These are phyloP conservation scores for Linyphia triangularis DNA, from an alignment of 2,888 invertebrate genomes.

Conservation along the genomic window DNA sequence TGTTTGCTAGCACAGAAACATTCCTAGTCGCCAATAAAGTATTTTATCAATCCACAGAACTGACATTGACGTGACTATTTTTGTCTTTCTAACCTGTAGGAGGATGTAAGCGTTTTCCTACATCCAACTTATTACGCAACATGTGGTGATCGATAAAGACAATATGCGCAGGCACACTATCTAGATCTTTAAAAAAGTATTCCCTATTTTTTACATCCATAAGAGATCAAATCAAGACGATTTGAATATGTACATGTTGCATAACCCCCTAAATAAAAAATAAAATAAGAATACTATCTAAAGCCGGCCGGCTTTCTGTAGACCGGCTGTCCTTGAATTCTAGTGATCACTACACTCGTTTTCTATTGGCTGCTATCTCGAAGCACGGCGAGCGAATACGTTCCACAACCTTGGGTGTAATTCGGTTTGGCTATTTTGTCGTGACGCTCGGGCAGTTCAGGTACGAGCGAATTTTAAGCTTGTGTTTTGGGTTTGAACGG, in stretches of 20 bases:
- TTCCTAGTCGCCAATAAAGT: too few species aligned
- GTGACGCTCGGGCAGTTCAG: background rate
- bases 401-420: slow-evolving; percentile 16
- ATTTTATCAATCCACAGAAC: too few species aligned
- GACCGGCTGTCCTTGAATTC: slow-evolving; percentile 3
- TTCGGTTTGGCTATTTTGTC: slow-evolving; percentile 7
- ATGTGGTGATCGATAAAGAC: background rate
- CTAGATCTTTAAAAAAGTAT: background rate
- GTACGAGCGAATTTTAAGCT: background rate
- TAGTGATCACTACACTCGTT: background rate
- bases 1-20: too few species aligned
- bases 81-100: too few species aligned
- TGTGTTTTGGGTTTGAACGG: background rate
- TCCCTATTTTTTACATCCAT: background rate
- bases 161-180: background rate
- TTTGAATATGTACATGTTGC: background rate
- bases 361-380: background rate
- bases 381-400: background rate
- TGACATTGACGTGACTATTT: too few species aligned
- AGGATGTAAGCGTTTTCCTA: background rate
- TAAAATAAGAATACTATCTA: background rate
- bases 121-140: background rate
- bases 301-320: background rate
- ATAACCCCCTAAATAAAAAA: background rate
- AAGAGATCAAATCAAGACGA: background rate